These are phyloP conservation scores for Oceanites oceanicus DNA, from an alignment of 2,113 vertebrate genomes.

Conservation along the genomic window DNA sequence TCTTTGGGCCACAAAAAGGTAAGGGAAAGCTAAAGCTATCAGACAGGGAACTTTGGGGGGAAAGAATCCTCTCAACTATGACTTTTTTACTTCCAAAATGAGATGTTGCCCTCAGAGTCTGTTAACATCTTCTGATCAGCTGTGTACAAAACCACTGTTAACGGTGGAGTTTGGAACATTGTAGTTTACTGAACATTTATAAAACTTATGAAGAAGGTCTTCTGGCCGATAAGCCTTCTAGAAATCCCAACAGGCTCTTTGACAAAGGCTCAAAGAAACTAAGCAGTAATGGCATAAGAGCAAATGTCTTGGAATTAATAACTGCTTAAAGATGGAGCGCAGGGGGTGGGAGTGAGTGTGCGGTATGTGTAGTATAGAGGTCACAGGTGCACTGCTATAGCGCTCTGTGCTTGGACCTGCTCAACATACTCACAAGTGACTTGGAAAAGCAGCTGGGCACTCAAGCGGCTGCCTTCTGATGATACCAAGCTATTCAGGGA, in stretches of 20 bases:
- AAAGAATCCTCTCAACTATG: neutral
- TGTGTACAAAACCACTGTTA: neutral
- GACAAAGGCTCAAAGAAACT: neutral
- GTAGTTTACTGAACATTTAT: neutral
- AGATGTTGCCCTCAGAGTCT: neutral
- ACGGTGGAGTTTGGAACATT: neutral
- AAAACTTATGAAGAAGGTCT: neutral
- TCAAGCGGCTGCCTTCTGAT: neutral
- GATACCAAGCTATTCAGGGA: neutral
- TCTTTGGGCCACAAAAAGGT: neutral
- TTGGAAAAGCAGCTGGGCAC: neutral
- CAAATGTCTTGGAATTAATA: neutral
- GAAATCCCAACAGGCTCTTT: neutral
- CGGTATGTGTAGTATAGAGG: neutral
- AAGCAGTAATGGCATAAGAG: neutral
- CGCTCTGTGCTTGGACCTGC: neutral
- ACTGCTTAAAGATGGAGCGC: neutral
- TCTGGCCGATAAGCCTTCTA: neutral
- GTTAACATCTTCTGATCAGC: neutral
- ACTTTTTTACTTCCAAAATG: neutral
- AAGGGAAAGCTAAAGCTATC: neutral
- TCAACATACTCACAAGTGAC: neutral
- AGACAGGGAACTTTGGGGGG: rapidly evolving
- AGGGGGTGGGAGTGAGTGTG: neutral
- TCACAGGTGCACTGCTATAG: neutral